These are phyloP conservation scores for Chesias legatella DNA, from an alignment of 2,888 invertebrate species.

Conservation along the genomic window DNA sequence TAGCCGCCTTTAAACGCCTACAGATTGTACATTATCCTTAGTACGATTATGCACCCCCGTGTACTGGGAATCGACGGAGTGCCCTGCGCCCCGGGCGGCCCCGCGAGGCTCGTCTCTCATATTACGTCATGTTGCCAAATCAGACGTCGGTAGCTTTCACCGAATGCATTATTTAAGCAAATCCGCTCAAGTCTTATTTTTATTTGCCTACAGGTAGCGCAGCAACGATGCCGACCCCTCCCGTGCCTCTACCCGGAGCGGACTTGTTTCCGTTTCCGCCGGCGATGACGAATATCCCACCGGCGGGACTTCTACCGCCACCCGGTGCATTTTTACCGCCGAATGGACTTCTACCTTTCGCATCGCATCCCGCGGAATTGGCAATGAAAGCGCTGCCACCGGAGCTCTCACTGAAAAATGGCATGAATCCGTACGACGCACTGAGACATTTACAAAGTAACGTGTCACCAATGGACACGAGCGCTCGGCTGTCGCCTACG, in stretches of 20 bases:
- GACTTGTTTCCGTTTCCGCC: constrained; percentile 71
- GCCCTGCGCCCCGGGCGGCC: constrained; percentile 63
- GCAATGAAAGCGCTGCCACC: constrained; percentile 70
- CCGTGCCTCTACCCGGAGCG: constrained; percentile 61
- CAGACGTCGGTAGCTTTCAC: constrained; percentile 37
- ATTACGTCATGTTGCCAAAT: constrained; percentile 73
- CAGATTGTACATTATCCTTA: constrained; percentile 81
- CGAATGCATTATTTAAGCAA: constrained; percentile 29
- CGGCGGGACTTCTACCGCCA: constrained; percentile 78
- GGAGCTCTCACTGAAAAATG: constrained; percentile 75
- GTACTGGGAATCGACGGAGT: constrained; percentile 76
- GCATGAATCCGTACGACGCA: constrained; percentile 81
- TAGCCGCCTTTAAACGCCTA: constrained; percentile 81
- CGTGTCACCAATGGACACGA: constrained; percentile 69
- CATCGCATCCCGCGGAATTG: constrained; percentile 75
- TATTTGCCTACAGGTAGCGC: constrained; percentile 69
- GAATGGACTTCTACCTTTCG: constrained; percentile 75
- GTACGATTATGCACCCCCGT: constrained; percentile 80
- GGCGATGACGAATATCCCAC: constrained; percentile 64
- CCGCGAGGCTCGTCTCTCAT: constrained; percentile 73
- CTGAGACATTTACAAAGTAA: constrained; percentile 70
- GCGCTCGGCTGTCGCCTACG: constrained; percentile 75
- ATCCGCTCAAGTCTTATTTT: constrained; percentile 29
- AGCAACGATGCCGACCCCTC: constrained; percentile 56
- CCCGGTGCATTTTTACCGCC: constrained; percentile 80